A percentile compares a stretch with the other conserved stretches of the same genome.
Evolutionary conservation across 2,113 vertebrate genomes (phyloP).

Genomic region (Todiramphus chloris): DNA sequence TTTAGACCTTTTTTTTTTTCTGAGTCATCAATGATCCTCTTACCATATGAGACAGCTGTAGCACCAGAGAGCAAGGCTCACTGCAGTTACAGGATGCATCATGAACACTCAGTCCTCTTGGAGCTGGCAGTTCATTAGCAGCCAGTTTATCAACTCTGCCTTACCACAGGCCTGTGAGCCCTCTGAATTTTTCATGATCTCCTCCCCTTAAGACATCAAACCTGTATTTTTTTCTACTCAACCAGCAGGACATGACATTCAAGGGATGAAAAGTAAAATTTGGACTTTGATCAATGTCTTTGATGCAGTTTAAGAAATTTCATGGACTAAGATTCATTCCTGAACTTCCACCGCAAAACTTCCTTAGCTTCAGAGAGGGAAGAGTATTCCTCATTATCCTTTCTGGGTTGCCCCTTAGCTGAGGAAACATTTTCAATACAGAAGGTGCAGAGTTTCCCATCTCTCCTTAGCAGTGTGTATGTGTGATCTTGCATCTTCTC

Average conservation of each 20-base stretch:
- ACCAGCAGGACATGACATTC: not conserved
- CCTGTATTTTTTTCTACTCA: not conserved
- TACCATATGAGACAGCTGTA: not conserved
- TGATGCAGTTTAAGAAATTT: not conserved
- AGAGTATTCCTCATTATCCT: not conserved
- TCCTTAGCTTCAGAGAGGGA: not conserved
- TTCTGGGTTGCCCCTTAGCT: not conserved
- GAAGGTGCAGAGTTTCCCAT: not conserved
- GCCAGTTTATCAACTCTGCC: not conserved
- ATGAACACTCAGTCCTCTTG: not conserved
- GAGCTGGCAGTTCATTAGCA: not conserved
- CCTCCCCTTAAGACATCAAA: not conserved
- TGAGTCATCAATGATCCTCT: not conserved
- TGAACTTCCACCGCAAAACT: not conserved
- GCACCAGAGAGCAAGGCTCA: not conserved
- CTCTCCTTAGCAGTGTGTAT: not conserved
- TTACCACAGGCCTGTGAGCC: not conserved
- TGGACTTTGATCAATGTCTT: not conserved
- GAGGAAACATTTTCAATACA: not conserved
- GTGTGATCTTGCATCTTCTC: not conserved
- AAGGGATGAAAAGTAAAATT: not conserved
- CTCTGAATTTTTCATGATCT: not conserved
- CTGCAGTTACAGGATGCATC: not conserved
- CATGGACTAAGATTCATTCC: not conserved
- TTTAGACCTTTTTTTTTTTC: not conserved